Percentiles rank a stretch among this genome's conserved stretches.
phyloP scores from a whole-genome alignment of 2,888 invertebrate species.

The Nymphalis c-album region DNA sequence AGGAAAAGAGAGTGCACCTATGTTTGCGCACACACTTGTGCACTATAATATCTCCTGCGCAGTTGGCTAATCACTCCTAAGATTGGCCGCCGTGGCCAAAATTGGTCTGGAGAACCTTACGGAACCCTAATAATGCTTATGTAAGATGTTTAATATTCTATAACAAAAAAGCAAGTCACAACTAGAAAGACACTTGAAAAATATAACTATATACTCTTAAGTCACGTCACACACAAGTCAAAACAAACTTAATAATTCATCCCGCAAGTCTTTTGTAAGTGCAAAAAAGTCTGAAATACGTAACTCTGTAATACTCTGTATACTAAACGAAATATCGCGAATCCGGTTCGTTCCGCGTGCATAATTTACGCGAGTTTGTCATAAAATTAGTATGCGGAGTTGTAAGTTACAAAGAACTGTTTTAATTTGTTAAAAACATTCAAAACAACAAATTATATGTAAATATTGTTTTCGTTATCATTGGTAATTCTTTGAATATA shows the following conservation, averaged over 20 bases:
- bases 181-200: not conserved
- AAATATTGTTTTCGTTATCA: not conserved
- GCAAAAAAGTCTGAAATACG: constrained; percentile 3
- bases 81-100: too few species aligned
- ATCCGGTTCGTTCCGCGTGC: constrained; percentile 9
- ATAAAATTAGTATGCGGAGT: constrained; percentile 23
- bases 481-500: not conserved
- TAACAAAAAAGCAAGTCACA: too few species aligned
- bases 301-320: not conserved
- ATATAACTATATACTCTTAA: not conserved
- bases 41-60: too few species aligned
- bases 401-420: not conserved
- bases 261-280: not conserved
- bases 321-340: constrained; percentile 16
- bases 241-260: constrained; percentile 9
- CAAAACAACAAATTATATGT: not conserved
- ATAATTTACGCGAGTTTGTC: constrained; percentile 30
- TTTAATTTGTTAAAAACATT: constrained; percentile 1
- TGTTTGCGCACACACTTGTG: too few species aligned
- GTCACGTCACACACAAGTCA: not conserved
- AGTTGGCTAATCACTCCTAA: too few species aligned
- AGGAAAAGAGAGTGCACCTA: too few species aligned
- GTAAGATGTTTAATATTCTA: too few species aligned
- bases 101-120: too few species aligned
- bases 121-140: too few species aligned